Conservation (phyloP, 2,113 vertebrate species). For the Ptychochromis oligacanthus region DNA sequence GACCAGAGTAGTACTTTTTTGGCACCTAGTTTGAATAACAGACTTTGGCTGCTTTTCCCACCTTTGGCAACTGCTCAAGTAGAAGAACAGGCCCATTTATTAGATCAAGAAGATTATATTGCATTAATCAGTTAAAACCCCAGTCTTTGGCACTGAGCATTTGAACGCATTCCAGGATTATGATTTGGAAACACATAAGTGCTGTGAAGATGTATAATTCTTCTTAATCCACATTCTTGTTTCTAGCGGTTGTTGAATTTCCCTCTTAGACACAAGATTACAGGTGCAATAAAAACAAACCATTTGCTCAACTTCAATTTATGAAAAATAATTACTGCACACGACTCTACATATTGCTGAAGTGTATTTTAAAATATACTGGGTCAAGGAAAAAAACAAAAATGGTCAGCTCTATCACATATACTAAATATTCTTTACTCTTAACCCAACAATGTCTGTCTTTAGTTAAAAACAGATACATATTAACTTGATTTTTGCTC, state of each 20-base stretch:
- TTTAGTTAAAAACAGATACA: too few species aligned
- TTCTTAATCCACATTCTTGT: neutral
- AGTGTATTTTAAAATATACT: neutral
- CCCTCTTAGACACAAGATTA: neutral
- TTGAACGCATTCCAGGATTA: neutral
- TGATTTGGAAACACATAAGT: neutral
- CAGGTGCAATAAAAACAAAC: neutral
- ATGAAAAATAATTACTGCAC: neutral
- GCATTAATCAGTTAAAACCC: neutral
- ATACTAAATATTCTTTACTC: neutral
- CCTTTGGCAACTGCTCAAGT: neutral
- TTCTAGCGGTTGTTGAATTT: neutral
- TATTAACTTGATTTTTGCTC: too few species aligned
- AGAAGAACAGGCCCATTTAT: neutral
- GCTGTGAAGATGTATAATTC: neutral
- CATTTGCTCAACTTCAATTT: neutral
- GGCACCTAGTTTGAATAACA: slow-evolving; percentile 10
- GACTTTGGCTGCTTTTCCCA: neutral
- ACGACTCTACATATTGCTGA: neutral
- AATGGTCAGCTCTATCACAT: neutral
- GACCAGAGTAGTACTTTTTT: neutral
- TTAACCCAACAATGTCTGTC: too few species aligned
- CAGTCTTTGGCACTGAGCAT: neutral
- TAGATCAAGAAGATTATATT: slow-evolving; percentile 5
- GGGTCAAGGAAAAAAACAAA: neutral